Base-by-base conservation (phyloP, 1,140 invertebrate species). In the Orchesella cincta region DNA sequence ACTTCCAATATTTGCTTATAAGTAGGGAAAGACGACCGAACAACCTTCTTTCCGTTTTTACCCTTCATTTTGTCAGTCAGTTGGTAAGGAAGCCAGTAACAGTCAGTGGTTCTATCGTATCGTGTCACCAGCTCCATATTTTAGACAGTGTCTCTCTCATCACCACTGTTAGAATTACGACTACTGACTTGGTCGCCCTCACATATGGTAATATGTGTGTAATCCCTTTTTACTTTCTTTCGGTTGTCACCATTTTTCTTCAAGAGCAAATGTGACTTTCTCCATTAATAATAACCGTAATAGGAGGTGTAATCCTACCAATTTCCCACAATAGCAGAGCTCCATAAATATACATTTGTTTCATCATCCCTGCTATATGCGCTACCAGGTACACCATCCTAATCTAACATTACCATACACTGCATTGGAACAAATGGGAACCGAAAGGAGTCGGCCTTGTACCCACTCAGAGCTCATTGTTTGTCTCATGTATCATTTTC, bases 111-210 rank as follows among this genome's bases (percentile, higher is more conserved):
- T 26, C 39, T 46, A n/a, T 57, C 18, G 5, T 46, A 8, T 46
- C 39, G 18, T 46, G 39, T 46, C 39, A 8, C 39, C 39, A 46
- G 39, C 18, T 46, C 18, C 39, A 46, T 18, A 46, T n/a, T 57
- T 57, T 57, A 14, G 8, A 57, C 23, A 14, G 8, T 57, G 5
- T 57, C 23, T 26, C 23, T 14, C n/a, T 3, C 23, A n/a, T 57
- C 52, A 57, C 52, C 52, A 57, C 23, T 57, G 5, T 57, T 57
- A n/a, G n/a, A n/a, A n/a, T n/a, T n/a, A n/a, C n/a, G n/a, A n/a
- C n/a, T n/a, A n/a, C n/a, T n/a, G n/a, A n/a, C n/a, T n/a, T n/a
- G n/a, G n/a, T n/a, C n/a, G n/a, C n/a, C n/a, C n/a, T n/a, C n/a
- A n/a, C n/a, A n/a, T n/a, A n/a, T n/a, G 8, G 39, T 20, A 46